Evolutionary conservation across 2,797 vertebrate genomes (phyloP).

Genomic region (Notolabrus celidotus): DNA sequence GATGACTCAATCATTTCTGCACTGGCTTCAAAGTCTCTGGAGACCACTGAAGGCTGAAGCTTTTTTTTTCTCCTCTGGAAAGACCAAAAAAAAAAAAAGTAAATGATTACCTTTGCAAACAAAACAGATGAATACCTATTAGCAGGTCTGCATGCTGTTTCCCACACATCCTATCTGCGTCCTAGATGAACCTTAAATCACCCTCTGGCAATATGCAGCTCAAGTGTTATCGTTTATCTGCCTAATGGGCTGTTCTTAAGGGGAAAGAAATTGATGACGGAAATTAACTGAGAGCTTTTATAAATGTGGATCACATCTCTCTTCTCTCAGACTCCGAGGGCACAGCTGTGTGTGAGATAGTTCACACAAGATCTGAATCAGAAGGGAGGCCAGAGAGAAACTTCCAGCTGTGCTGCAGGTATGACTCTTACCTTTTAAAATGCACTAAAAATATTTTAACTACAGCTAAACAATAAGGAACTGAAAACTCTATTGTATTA

Average conservation of each 20-base stretch:
- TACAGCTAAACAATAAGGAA: too few species aligned
- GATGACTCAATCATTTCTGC: slow-evolving; percentile 9
- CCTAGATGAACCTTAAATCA: slow-evolving; percentile 45
- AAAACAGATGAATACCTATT: slow-evolving; percentile 37
- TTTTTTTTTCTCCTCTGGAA: slow-evolving; percentile 12
- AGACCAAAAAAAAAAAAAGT: slow-evolving; percentile 21
- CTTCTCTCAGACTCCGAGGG: slow-evolving; percentile 89
- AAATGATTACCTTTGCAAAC: slow-evolving; percentile 20
- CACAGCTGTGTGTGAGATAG: slow-evolving; percentile 92
- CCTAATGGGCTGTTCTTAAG: slow-evolving; percentile 50
- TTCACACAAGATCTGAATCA: slow-evolving; percentile 94
- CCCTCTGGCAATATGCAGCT: slow-evolving; percentile 12
- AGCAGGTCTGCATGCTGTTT: slow-evolving; percentile 17
- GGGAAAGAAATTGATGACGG: slow-evolving; percentile 35
- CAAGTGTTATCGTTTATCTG: slow-evolving; percentile 28
- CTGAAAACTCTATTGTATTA: too few species aligned
- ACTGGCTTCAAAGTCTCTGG: neutral
- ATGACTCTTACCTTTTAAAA: slow-evolving; percentile 14
- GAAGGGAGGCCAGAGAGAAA: slow-evolving; percentile 95
- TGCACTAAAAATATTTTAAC: too few species aligned
- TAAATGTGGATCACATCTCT: slow-evolving; percentile 34
- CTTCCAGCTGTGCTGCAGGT: slow-evolving; percentile 98
- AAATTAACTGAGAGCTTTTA: slow-evolving; percentile 41
- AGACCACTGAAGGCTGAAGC: slow-evolving; percentile 1
- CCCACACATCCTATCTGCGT: slow-evolving; percentile 5